phyloP scores from a whole-genome alignment of 2,888 invertebrate genomes.

The Leucoptera coffeella region DNA sequence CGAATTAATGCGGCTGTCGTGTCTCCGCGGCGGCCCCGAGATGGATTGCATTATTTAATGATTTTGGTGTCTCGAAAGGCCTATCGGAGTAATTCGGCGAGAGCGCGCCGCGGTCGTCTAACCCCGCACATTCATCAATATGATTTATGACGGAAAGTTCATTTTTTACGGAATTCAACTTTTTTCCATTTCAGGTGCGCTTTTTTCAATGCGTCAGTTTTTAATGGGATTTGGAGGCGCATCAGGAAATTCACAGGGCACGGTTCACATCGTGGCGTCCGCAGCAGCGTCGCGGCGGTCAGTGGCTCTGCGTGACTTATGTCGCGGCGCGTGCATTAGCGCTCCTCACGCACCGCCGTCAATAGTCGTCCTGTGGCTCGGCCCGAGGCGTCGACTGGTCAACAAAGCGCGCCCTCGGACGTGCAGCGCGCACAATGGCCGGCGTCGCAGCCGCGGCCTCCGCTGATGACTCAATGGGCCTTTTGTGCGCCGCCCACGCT shows the following conservation, averaged over 20 bases:
- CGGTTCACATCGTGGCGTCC: too few species aligned
- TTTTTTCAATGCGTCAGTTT: too few species aligned
- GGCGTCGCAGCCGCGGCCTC: conserved; percentile 6
- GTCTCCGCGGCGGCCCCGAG: conserved; percentile 9
- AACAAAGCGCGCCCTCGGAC: too few species aligned
- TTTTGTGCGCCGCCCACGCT: conserved; percentile 18
- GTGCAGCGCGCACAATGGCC: not conserved
- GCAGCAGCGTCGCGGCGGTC: too few species aligned
- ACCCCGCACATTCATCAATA: conserved; percentile 26
- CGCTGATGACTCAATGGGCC: conserved; percentile 51
- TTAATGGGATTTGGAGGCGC: too few species aligned
- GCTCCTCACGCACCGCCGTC: too few species aligned
- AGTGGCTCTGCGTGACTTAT: too few species aligned
- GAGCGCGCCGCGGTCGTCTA: conserved; percentile 12
- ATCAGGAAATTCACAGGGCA: too few species aligned
- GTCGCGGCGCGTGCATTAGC: conserved; percentile 27
- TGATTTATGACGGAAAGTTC: conserved; percentile 23
- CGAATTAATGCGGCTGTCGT: conserved; percentile 8
- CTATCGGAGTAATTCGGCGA: conserved; percentile 10
- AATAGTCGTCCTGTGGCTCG: too few species aligned
- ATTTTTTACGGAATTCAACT: conserved; percentile 11
- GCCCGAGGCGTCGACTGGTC: too few species aligned
- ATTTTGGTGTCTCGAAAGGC: conserved; percentile 16
- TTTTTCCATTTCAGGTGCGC: conserved; percentile 1
- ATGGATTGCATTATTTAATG: conserved; percentile 17